phyloP scores from a whole-genome alignment of 2,797 vertebrate genomes.

The Triplophysa yarkandensis region DNA sequence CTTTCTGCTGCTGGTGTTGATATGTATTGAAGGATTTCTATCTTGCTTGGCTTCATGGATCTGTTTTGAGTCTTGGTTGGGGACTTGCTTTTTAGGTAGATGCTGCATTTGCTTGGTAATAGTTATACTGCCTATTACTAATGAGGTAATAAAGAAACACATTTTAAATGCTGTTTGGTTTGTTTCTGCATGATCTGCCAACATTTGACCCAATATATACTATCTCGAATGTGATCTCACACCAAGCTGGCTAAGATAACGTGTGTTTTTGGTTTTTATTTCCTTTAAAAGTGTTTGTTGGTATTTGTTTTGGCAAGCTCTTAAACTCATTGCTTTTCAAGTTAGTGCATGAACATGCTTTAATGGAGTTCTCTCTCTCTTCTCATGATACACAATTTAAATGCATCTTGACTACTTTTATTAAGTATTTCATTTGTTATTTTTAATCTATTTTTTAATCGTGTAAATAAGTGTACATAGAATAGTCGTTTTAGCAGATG shows the following conservation, averaged over 20 bases:
- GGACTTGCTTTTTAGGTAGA: not conserved
- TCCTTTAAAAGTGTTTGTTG: not conserved
- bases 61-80: not conserved
- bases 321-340: not conserved
- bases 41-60: slow-evolving; percentile 27
- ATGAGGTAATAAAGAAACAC: not conserved
- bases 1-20: slow-evolving; percentile 20
- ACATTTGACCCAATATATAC: slow-evolving; percentile 3
- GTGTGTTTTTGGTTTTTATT: not conserved
- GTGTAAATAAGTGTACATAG: not conserved
- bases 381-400: not conserved
- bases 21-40: slow-evolving; percentile 15
- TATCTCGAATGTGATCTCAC: not conserved
- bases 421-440: not conserved
- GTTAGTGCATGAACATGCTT: slow-evolving; percentile 43
- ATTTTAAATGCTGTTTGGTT: not conserved
- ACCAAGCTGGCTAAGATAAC: not conserved
- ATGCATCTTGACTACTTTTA: slow-evolving; percentile 9
- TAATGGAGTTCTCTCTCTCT: slow-evolving; percentile 11
- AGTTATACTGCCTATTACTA: too few species aligned
- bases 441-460: not conserved
- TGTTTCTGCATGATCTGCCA: not conserved
- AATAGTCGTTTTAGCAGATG: not conserved
- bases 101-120: not conserved
- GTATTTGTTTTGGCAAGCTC: not conserved